Conservation (phyloP, 1,140 invertebrate species). For the Drosophila pruinosa region DNA sequence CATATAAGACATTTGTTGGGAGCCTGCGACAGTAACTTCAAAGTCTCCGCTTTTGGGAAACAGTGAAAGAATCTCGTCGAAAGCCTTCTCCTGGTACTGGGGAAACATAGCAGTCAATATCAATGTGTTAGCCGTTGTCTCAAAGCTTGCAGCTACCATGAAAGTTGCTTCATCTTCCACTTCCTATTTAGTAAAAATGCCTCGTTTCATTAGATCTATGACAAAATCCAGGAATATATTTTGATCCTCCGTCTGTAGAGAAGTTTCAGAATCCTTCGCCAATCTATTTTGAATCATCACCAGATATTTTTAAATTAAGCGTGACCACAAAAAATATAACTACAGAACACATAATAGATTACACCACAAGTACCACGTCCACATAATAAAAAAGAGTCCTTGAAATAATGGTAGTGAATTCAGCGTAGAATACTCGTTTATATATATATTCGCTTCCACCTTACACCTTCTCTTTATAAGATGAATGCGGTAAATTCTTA, state of each 20-base stretch:
- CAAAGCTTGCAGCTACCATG: constrained; percentile 76
- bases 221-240: constrained; percentile 66
- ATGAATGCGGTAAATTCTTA: too few species aligned
- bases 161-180: constrained; percentile 72
- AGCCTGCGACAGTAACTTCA: constrained; percentile 84
- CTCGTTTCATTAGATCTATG: constrained; percentile 53
- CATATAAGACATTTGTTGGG: constrained; percentile 86
- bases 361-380: too few species aligned
- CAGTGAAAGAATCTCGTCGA: constrained; percentile 85
- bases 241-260: constrained; percentile 30
- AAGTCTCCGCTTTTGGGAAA: constrained; percentile 83
- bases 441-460: too few species aligned
- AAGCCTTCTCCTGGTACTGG: constrained; percentile 84
- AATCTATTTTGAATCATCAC: constrained; percentile 26
- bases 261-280: background rate
- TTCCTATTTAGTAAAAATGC: constrained; percentile 67
- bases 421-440: too few species aligned
- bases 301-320: constrained; percentile 68
- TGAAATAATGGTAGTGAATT: too few species aligned
- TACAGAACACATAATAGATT: constrained; percentile 52
- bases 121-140: constrained; percentile 70
- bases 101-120: constrained; percentile 75
- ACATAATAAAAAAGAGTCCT: too few species aligned
- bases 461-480: too few species aligned
- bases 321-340: constrained; percentile 70